These are phyloP conservation scores for Calcarius ornatus DNA, from an alignment of 2,113 vertebrate genomes.

Conservation along the genomic window DNA sequence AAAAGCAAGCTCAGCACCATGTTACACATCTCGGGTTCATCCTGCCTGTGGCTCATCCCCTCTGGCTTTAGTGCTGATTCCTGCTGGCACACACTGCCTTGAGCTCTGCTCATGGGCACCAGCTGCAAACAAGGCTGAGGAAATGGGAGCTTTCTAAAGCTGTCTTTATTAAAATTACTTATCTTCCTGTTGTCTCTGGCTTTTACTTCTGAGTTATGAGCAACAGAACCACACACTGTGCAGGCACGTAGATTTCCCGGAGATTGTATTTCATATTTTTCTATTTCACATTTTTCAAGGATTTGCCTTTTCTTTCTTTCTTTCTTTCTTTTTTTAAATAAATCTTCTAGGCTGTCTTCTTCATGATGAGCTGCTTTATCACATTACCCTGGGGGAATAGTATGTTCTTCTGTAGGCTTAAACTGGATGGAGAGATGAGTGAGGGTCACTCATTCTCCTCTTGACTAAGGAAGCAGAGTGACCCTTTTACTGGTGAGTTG, in stretches of 20 bases:
- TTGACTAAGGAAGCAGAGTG: neutral
- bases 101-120: neutral
- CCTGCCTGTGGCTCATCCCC: neutral
- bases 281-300: neutral
- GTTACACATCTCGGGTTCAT: neutral
- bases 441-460: neutral
- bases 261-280: neutral
- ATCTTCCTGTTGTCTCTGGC: neutral
- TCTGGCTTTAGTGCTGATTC: neutral
- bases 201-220: neutral
- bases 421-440: neutral
- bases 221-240: neutral
- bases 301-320: neutral
- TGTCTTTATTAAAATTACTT: neutral
- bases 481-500: neutral
- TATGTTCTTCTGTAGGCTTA: neutral
- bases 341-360: neutral
- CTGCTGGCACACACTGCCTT: neutral
- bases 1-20: neutral
- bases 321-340: accelerated
- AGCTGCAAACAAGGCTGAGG: neutral
- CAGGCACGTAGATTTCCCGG: neutral
- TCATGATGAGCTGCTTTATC: neutral
- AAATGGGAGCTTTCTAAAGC: neutral
- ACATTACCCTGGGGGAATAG: neutral